A percentile compares a stretch with the other conserved stretches of the same genome.
These are phyloP conservation scores for Sarcoramphus papa DNA, from an alignment of 2,797 vertebrate species.

Conservation along the genomic window DNA sequence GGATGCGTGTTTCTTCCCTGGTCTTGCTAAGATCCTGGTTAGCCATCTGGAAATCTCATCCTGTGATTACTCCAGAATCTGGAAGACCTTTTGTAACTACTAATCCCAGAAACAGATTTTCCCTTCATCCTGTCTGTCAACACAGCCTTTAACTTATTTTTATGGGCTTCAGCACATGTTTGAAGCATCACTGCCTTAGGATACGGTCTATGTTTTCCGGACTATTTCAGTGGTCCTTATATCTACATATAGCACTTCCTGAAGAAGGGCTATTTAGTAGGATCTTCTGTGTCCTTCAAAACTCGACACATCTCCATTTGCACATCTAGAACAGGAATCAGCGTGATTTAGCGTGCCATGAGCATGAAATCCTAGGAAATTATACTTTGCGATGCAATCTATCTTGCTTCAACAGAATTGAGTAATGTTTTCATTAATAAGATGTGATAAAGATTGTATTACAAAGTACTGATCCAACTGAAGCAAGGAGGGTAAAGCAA, in stretches of 20 bases:
- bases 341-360: not conserved
- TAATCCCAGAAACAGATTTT: conserved; percentile 67
- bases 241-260: not conserved
- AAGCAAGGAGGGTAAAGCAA: not conserved
- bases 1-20: not conserved
- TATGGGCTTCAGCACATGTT: conserved; percentile 47
- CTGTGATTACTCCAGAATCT: conserved; percentile 26
- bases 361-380: not conserved
- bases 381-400: not conserved
- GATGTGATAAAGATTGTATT: not conserved
- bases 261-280: not conserved
- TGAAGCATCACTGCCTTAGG: conserved; percentile 45
- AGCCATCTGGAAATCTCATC: conserved; percentile 57
- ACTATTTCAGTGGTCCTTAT: not conserved
- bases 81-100: conserved; percentile 56
- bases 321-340: not conserved
- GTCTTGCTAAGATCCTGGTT: not conserved
- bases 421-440: not conserved
- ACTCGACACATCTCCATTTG: not conserved
- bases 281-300: not conserved
- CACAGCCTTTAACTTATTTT: conserved; percentile 61
- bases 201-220: not conserved
- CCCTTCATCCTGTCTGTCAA: conserved; percentile 59
- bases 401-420: not conserved
- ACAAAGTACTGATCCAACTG: not conserved